These are phyloP conservation scores for Lordiphosa andalusiaca DNA, from an alignment of 2,888 invertebrate species.

Conservation along the genomic window DNA sequence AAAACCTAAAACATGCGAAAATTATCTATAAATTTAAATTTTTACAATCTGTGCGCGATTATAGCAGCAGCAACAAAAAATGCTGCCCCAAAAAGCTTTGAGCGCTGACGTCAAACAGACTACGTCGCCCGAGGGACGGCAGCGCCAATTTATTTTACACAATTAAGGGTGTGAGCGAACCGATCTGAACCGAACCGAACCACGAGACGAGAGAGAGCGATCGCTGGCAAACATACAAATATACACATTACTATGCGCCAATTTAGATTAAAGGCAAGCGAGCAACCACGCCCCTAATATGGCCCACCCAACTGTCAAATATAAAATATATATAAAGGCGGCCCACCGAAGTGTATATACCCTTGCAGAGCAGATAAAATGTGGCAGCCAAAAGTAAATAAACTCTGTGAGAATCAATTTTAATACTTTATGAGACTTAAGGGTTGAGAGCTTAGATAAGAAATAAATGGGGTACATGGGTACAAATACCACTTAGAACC, in stretches of 20 bases:
- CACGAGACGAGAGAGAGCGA: conserved; percentile 10
- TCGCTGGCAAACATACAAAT: conserved; percentile 24
- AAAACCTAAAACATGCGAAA: conserved; percentile 69
- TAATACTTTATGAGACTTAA: background rate
- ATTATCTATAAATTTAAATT: conserved; percentile 76
- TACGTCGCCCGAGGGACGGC: conserved; percentile 38
- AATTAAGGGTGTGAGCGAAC: conserved; percentile 71
- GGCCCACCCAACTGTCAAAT: conserved; percentile 39
- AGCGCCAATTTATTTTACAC: conserved; percentile 75
- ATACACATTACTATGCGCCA: conserved; percentile 68
- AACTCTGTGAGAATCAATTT: too few relatives aligned
- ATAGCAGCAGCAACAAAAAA: conserved; percentile 43
- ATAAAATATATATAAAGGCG: conserved; percentile 8
- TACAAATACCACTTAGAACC: too few relatives aligned
- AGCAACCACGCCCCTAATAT: conserved; percentile 53
- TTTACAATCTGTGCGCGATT: conserved; percentile 75
- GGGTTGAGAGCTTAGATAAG: too few relatives aligned
- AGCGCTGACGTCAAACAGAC: conserved; percentile 67
- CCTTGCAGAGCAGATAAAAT: background rate
- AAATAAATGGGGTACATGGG: too few relatives aligned
- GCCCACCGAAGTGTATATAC: conserved; percentile 1
- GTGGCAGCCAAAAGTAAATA: background rate
- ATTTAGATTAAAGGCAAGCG: conserved; percentile 73
- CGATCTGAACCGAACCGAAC: conserved; percentile 25
- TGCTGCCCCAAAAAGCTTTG: conserved; percentile 71